Evolutionary conservation across 2,797 vertebrate genomes (phyloP).

Genomic region (Pelobates cultripes): DNA sequence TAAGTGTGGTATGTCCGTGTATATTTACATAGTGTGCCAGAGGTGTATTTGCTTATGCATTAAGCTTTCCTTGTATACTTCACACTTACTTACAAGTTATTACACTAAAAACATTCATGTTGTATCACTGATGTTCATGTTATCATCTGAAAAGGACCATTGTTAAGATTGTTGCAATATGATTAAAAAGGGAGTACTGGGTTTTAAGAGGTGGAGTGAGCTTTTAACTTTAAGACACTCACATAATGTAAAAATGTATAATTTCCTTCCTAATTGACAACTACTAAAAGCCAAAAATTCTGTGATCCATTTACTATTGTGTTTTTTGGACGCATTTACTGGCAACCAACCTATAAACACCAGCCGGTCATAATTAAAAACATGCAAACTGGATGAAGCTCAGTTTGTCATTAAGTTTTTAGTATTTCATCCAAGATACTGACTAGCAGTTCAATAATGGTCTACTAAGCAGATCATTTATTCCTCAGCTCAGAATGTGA

Average conservation of each 20-base stretch:
- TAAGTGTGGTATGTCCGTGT: too few relatives aligned
- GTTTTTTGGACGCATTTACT: constrained; percentile 66
- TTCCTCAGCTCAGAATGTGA: constrained; percentile 50
- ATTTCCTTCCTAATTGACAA: constrained; percentile 66
- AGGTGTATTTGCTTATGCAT: too few relatives aligned
- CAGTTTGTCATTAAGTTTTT: constrained; percentile 64
- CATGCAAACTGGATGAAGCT: constrained; percentile 63
- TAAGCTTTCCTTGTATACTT: too few relatives aligned
- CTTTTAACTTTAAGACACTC: constrained; percentile 15
- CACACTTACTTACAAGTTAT: too few relatives aligned
- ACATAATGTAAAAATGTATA: constrained; percentile 59
- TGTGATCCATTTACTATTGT: constrained; percentile 65
- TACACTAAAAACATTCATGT: too few relatives aligned
- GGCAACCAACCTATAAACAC: constrained; percentile 68
- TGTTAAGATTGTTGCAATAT: too few relatives aligned
- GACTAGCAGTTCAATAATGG: constrained; percentile 53
- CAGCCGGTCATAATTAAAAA: constrained; percentile 67
- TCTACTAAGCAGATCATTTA: constrained; percentile 55
- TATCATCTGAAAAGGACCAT: too few relatives aligned
- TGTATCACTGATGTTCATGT: too few relatives aligned
- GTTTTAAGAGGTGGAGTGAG: background rate
- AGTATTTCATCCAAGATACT: constrained; percentile 58
- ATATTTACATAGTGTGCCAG: too few relatives aligned
- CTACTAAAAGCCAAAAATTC: constrained; percentile 61
- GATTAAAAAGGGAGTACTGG: too few relatives aligned